A percentile compares a stretch with the other conserved stretches of the same genome.
phyloP scores from a whole-genome alignment of 2,113 vertebrate genomes.

The Equus quagga region DNA sequence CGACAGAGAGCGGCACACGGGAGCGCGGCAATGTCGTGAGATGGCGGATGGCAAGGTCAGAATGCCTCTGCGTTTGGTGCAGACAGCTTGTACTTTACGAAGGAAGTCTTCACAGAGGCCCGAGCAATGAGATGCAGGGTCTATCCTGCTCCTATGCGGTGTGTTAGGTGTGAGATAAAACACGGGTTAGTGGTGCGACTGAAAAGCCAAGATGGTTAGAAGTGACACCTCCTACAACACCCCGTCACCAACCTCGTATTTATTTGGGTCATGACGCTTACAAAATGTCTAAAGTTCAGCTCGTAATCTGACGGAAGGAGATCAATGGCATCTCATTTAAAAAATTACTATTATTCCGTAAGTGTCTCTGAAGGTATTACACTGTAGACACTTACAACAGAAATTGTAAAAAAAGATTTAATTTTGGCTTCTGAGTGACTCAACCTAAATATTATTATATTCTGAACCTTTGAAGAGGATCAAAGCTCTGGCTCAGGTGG shows the following conservation, averaged over 20 bases:
- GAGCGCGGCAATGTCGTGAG: conserved; percentile 62
- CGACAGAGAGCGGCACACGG: conserved; percentile 66
- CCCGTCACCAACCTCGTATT: background rate
- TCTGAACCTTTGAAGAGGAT: background rate
- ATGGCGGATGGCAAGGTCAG: conserved; percentile 65
- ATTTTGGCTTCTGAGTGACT: background rate
- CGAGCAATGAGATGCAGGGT: conserved; percentile 68
- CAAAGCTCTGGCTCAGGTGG: background rate
- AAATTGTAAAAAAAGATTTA: background rate
- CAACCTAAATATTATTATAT: background rate
- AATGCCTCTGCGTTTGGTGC: conserved; percentile 73
- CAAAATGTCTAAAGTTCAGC: background rate
- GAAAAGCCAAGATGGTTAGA: conserved; percentile 67
- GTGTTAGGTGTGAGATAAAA: conserved; percentile 71
- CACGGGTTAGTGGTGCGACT: conserved; percentile 69
- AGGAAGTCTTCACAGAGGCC: conserved; percentile 82
- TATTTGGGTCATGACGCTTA: background rate
- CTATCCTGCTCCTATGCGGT: conserved; percentile 73
- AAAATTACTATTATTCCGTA: background rate
- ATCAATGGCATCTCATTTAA: background rate
- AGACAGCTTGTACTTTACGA: conserved; percentile 80
- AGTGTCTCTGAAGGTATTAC: background rate
- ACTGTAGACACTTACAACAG: background rate
- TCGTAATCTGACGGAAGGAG: background rate
- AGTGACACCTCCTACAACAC: conserved; percentile 40